Evolutionary conservation across 2,797 vertebrate genomes (phyloP).

Genomic region (Enteromius afrohamiltoni): DNA sequence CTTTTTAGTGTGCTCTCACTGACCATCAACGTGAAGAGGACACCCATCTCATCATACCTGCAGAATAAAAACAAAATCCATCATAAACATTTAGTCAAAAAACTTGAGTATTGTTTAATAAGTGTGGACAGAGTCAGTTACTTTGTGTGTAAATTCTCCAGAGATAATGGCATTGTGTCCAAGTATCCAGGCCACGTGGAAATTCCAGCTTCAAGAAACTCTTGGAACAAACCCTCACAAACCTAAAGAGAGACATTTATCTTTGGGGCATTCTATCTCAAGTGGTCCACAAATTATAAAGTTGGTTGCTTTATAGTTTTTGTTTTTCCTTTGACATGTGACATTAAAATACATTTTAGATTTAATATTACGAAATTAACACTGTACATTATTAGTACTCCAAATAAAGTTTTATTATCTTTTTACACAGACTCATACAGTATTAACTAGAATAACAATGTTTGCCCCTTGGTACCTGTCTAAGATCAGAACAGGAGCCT

Average conservation of each 20-base stretch:
- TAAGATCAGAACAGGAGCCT: slow-evolving; percentile 85
- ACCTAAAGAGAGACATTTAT: slow-evolving; percentile 74
- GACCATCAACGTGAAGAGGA: slow-evolving; percentile 87
- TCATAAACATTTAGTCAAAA: neutral
- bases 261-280: neutral
- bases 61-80: slow-evolving; percentile 26
- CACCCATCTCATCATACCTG: slow-evolving; percentile 97
- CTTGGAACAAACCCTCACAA: slow-evolving; percentile 88
- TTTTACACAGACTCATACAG: no score
- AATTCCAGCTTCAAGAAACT: slow-evolving; percentile 85
- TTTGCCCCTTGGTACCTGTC: slow-evolving; percentile 79
- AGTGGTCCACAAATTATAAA: neutral
- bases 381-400: no score
- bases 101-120: neutral
- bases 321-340: neutral
- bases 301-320: neutral
- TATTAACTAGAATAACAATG: neutral
- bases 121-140: slow-evolving; percentile 54
- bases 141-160: slow-evolving; percentile 86
- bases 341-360: no score
- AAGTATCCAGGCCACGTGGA: slow-evolving; percentile 93
- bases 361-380: no score
- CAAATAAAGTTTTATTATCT: neutral
- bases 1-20: slow-evolving; percentile 88
- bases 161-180: slow-evolving; percentile 78